Base-by-base conservation (phyloP, 1,140 invertebrate species). In the Brachionus asplanchnoidis region DNA sequence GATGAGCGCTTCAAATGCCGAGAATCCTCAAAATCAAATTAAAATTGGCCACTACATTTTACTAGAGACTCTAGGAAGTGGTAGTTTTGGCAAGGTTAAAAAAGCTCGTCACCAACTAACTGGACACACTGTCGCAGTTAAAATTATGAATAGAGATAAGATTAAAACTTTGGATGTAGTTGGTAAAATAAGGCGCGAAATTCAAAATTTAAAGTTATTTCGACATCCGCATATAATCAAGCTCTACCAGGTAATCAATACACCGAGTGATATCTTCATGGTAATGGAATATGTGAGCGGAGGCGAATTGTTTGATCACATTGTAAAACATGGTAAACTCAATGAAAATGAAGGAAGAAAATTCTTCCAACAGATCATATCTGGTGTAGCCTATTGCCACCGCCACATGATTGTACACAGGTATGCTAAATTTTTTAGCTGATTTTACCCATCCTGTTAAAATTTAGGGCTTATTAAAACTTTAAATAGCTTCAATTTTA, bases 251-350 rank as follows among this genome's bases (percentile, higher is more conserved):
- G 93, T 95, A 1, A 97, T 97, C 84, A 95, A 94, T 83, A 98
- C 96, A 12, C 96, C 96, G 12, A 96, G 95, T n/a, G 96, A 98
- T 90, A 98, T 98, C 87, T 98, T 98, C 89, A 98, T 98, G 96
- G 97, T 98, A 85, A 98, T 99, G 97, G 98, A 99, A 91, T 99
- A 98, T 92, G 98, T 99, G 0, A 95, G 95, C 86, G 98, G 98
- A 42, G 98, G 98, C 75, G 98, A 99, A 90, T 90, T 99, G 0
- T 99, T 99, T 91, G 97, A 99, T 89, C 99, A 99, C 88, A 99
- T 99, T 87, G 97, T 99, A 0, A 99, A 99, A 88, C 94, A 98
- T 91, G 97, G 97, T 26, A 97, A 98, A 90, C 92, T 90, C 68
- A 89, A 89, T 84, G 90, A 90, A 85, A 84, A 86, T 65, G 89